These are phyloP conservation scores for Mormyrops attenuatus DNA, from an alignment of 2,797 vertebrate species.

Conservation along the genomic window DNA sequence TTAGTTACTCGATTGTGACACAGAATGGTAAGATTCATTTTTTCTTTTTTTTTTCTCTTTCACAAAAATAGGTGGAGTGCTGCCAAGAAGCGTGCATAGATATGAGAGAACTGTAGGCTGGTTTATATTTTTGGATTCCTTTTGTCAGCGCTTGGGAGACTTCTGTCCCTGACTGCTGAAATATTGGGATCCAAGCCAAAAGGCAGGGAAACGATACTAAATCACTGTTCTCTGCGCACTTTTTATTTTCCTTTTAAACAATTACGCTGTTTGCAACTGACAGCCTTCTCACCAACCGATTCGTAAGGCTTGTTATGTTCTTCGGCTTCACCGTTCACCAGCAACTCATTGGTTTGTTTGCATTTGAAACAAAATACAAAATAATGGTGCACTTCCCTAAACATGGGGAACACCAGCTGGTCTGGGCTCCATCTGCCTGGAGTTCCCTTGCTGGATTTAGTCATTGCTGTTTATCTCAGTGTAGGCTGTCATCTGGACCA, in stretches of 20 bases:
- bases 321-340: not conserved
- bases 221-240: slow-evolving; percentile 45
- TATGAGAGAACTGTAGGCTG: slow-evolving; percentile 2
- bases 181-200: slow-evolving; percentile 36
- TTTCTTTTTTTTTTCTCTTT: not conserved
- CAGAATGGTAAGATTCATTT: not conserved
- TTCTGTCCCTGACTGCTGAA: slow-evolving; percentile 36
- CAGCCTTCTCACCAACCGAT: not conserved
- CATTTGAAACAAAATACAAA: slow-evolving; percentile 5
- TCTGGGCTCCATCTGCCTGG: not conserved
- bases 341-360: not conserved
- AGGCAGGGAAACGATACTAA: slow-evolving; percentile 39
- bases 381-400: not conserved
- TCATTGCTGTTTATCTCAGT: not conserved
- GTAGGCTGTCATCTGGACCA: not conserved
- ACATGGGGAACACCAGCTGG: not conserved
- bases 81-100: not conserved
- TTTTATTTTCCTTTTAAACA: slow-evolving; percentile 10
- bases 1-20: not conserved
- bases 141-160: slow-evolving; percentile 22
- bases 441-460: slow-evolving; percentile 2
- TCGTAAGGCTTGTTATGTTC: not conserved
- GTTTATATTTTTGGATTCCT: slow-evolving; percentile 22
- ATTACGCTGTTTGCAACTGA: slow-evolving; percentile 33
- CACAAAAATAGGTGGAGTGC: not conserved